Evolutionary conservation across 1,140 invertebrate genomes (phyloP), one percentile per base, ranked within the genome.

Genomic region (Drosophila orena): DNA sequence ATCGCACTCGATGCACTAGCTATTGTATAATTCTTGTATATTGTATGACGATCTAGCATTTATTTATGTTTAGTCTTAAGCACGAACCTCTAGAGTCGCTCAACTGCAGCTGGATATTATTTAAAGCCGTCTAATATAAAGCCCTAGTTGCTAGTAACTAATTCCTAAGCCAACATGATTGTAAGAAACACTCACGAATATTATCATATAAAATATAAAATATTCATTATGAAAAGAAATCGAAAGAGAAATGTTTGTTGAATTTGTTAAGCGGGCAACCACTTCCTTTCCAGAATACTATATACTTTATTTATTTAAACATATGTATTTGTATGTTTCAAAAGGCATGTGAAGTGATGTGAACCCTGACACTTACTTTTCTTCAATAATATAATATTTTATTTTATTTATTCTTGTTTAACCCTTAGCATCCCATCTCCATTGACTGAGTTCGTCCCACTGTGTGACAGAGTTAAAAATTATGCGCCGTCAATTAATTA

Each of bases 131-230:
- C 50, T 77, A 75, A 57, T 55, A 53, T 76, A 72, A 15, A 68
- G 79, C 75, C 61, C 54, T 88, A 79, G 76, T 70, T 59, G 34
- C 62, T 61, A 80, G 77, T 57, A 40, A 38, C 47, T 77, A 83
- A 15, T 34, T 34, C 0, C 22, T 81, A 84, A 84, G 81, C 35
- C 12, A 44, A 49, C 22, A 59, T 30, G 14, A 60, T 59, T 57
- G 12, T 75, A 77, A 74, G 38, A 55, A 60, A 52, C 58, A 55
- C 47, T 35, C 50, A 68, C 65, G 81, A 79, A 88, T 81, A 86
- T 72, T 59, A 81, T 77, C 72, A 88, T 81, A 79, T 69, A 59
- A 88, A 86, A 86, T 79, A 88, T 88, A 83, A 86, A 88, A 86
- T 86, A 86, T 86, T 81, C 74, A 88, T 76, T 66, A 76, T 57